Conservation (phyloP, 1,140 invertebrate genomes). For the Drosophila truncata region DNA sequence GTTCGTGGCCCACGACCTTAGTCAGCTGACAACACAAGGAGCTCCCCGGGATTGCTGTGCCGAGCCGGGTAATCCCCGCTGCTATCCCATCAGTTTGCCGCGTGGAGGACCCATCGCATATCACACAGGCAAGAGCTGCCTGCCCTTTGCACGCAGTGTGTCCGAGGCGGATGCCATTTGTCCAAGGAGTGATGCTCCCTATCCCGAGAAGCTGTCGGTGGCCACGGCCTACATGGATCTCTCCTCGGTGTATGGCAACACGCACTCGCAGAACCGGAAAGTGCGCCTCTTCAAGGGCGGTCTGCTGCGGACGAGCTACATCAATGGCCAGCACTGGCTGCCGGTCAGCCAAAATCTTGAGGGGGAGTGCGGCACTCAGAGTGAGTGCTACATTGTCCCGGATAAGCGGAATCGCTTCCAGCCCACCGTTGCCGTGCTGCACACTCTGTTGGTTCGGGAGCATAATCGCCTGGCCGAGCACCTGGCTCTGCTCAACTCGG, state of each 20-base stretch:
- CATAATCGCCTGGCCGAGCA: constrained; percentile 94
- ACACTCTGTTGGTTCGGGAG: constrained; percentile 93
- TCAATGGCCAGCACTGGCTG: constrained; percentile 88
- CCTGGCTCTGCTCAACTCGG: constrained; percentile 91
- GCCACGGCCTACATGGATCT: constrained; percentile 94
- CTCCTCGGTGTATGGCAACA: constrained; percentile 93
- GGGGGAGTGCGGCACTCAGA: constrained; percentile 87
- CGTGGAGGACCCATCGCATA: constrained; percentile 91
- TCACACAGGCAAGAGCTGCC: constrained; percentile 87
- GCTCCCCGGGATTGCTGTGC: constrained; percentile 87
- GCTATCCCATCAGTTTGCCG: constrained; percentile 94
- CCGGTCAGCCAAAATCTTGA: constrained; percentile 89
- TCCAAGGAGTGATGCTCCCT: constrained; percentile 86
- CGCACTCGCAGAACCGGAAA: constrained; percentile 86
- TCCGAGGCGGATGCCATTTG: constrained; percentile 90
- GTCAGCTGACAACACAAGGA: constrained; percentile 88
- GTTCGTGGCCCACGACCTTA: constrained; percentile 94
- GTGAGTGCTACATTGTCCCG: constrained; percentile 90
- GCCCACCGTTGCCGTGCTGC: constrained; percentile 91
- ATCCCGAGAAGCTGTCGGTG: constrained; percentile 91
- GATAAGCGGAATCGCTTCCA: constrained; percentile 95
- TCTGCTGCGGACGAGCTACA: constrained; percentile 87
- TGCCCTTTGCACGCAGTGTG: constrained; percentile 93
- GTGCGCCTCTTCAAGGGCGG: constrained; percentile 89
- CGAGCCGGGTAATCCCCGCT: constrained; percentile 86